A percentile compares a stretch with the other conserved stretches of the same genome.
Conservation (phyloP, 2,113 vertebrate species). For the Passer domesticus region DNA sequence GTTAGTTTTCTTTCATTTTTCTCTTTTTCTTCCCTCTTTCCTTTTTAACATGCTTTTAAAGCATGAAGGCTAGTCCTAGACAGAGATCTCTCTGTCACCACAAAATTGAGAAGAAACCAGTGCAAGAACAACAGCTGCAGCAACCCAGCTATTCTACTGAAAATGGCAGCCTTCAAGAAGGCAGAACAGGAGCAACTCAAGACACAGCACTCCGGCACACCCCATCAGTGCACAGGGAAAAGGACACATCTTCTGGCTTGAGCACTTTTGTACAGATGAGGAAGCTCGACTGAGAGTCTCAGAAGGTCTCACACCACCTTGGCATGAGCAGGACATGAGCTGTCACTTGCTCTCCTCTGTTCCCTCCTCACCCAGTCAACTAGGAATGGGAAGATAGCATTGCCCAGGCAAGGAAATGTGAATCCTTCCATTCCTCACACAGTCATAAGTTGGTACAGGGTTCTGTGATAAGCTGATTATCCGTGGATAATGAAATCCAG, state of each 20-base stretch:
- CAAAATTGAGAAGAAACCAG: background rate
- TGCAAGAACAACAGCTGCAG: background rate
- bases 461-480: slow-evolving; percentile 29
- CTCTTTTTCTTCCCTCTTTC: background rate
- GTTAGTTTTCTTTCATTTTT: background rate
- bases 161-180: background rate
- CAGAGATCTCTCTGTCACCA: background rate
- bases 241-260: background rate
- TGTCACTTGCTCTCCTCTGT: background rate
- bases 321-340: background rate
- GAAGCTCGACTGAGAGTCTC: background rate
- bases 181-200: background rate
- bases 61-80: background rate
- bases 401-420: slow-evolving; percentile 37
- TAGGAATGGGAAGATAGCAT: slow-evolving; percentile 8
- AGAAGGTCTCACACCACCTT: background rate
- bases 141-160: background rate
- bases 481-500: background rate
- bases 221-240: background rate
- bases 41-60: background rate
- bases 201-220: fast-evolving
- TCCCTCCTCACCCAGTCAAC: background rate
- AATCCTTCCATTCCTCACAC: slow-evolving; percentile 65
- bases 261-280: background rate
- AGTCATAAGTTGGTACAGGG: slow-evolving; percentile 82